Percentiles rank a stretch among this genome's conserved stretches.
phyloP scores from a whole-genome alignment of 2,113 vertebrate species.

The Thryonomys swinderianus region DNA sequence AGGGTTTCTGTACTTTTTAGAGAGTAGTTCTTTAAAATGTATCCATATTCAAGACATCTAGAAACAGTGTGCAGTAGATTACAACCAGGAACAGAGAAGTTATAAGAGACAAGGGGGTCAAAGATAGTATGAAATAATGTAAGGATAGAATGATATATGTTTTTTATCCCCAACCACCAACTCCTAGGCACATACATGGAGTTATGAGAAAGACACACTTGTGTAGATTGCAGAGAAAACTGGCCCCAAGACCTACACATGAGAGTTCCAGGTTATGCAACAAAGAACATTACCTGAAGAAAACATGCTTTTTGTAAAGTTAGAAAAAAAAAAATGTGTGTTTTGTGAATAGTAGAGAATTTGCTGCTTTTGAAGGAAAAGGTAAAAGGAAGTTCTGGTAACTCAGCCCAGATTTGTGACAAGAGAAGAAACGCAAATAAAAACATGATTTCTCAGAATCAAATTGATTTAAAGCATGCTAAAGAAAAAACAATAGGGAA shows the following conservation, averaged over 20 bases:
- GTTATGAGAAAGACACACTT: neutral
- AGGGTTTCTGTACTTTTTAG: neutral
- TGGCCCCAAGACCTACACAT: neutral
- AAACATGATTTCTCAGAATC: neutral
- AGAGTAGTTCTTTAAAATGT: neutral
- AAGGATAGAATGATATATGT: neutral
- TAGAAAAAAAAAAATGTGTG: conserved; percentile 2
- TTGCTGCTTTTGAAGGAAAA: conserved; percentile 46
- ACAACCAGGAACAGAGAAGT: neutral
- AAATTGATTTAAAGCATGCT: neutral
- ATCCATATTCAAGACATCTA: neutral
- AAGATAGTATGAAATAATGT: neutral
- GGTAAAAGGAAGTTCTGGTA: conserved; percentile 11
- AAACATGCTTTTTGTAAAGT: conserved; percentile 15
- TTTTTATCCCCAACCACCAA: neutral
- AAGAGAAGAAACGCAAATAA: neutral
- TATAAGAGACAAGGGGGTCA: neutral
- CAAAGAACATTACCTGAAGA: neutral
- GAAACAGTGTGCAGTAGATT: neutral
- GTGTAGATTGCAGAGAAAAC: neutral
- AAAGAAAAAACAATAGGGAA: neutral
- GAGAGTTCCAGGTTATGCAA: neutral
- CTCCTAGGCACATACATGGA: neutral
- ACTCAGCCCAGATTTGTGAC: conserved; percentile 36
- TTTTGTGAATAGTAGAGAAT: conserved; percentile 19